Evolutionary conservation across 2,797 vertebrate species (phyloP), one percentile per base, ranked within the genome.

Genomic region (Monodelphis domestica): DNA sequence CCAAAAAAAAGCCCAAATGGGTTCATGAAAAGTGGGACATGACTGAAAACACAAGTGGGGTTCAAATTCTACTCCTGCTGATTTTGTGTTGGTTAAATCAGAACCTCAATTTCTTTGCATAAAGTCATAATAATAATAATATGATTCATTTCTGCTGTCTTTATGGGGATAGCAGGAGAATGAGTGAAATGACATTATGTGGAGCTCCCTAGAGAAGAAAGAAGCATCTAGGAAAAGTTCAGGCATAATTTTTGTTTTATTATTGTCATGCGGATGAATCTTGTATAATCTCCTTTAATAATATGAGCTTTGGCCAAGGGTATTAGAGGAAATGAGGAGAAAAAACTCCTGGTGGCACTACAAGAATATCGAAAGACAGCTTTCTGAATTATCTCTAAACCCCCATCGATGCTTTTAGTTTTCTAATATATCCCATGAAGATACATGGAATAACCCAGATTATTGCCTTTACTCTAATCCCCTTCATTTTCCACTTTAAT

Each of bases 151-250:
- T 45, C 45, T 4, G 4, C 52, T 94, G 56, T 28, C 91, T 93
- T 96, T 93, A 57, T 91, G 33, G 91, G n/a, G 29, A 14, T 90
- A 92, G 89, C 63, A 91, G 4, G 54, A 94, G 33, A 17, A 78
- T 78, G 45, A 92, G 84, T 91, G 91, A 89, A 93, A 90, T 87
- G 91, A 89, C 30, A 53, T 26, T 45, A 78, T 53, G 28, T 55
- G 91, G 50, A 95, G 89, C 38, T 95, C 92, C 70, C 91, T 95
- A 70, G 63, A 95, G 84, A 95, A 95, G 93, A 78, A 3, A 78
- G n/a, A 45, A 50, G 21, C 15, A 57, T n/a, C 54, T 55, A 24
- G 78, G 70, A 52, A 45, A 9, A 54, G 51, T 92, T 94, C 56
- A 95, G 51, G 84, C 87, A 70, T 70, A 87, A 90, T 89, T 94